A percentile compares a stretch with the other conserved stretches of the same genome.
phyloP scores from a whole-genome alignment of 2,113 vertebrate genomes.

The Quiscalus mexicanus region DNA sequence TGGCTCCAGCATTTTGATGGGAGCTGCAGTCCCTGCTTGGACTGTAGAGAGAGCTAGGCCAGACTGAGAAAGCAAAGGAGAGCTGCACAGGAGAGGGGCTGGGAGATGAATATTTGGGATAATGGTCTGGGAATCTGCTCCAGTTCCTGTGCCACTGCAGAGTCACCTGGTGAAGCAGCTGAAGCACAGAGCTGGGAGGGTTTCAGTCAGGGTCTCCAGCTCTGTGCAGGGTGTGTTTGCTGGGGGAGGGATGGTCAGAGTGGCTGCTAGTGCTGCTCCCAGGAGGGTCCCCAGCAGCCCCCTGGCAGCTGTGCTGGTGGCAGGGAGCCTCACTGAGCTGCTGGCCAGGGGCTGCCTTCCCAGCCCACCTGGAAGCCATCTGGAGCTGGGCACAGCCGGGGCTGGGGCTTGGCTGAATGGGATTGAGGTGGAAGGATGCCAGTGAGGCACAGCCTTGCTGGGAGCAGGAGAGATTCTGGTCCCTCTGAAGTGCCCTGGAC shows the following conservation, averaged over 20 bases:
- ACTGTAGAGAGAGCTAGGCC: not conserved
- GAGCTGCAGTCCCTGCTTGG: not conserved
- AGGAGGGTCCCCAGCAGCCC: not conserved
- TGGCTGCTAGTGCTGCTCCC: not conserved
- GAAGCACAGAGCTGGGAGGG: not conserved
- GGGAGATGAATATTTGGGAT: not conserved
- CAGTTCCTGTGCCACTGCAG: not conserved
- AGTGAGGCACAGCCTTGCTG: not conserved
- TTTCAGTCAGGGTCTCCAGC: rapidly evolving
- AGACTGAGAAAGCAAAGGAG: not conserved
- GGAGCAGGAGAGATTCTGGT: not conserved
- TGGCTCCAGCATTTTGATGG: not conserved
- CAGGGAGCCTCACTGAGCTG: not conserved
- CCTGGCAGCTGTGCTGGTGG: not conserved
- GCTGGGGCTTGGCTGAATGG: not conserved
- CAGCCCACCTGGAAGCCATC: not conserved
- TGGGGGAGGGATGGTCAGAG: not conserved
- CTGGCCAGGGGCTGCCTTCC: not conserved
- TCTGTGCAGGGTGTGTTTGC: not conserved
- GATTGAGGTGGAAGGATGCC: not conserved
- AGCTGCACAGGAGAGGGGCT: not conserved
- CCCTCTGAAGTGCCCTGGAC: not conserved
- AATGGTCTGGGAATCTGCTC: not conserved
- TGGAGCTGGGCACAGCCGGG: not conserved
- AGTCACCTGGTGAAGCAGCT: not conserved